Evolutionary conservation across 2,888 invertebrate species (phyloP), one percentile per base, ranked within the genome.

Genomic region (Brachypalpus laphriformis): DNA sequence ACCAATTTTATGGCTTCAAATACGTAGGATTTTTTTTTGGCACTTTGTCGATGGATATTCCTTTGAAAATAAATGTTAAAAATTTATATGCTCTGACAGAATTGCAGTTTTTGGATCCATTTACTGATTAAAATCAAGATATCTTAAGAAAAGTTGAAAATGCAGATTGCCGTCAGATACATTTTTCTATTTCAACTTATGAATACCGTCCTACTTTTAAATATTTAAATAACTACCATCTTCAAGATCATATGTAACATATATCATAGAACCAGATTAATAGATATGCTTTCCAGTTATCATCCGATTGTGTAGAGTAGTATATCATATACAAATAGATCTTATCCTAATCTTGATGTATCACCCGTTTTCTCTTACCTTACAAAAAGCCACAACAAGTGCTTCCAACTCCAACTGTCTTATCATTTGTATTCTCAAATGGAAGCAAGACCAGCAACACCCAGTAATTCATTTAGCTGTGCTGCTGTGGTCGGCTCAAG

Each of bases 401-500:
- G 54, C 61, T 74, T 42, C 68, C 25, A 63, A 22, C 47, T 40
- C 22, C 40, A 3, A 11, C 22, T 40, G 9, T 34, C 25, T 47
- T 22, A 42, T 75, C 72, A 65, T 72, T 72, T 72, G 72, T 72
- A 72, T 65, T 65, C 72, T 49, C 57, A 22, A 25, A n/a, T 56
- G 45, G 61, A 37, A 61, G 42, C 49, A 28, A 28, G n/a, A n/a
- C n/a, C 37, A 45, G 31, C 54, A 54, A 68, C 54, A 76, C 56
- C 22, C 57, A 68, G 72, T 71, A 82, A 83, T 78, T 77, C 68
- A 83, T 78, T 82, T 76, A 65, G 68, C 47, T 37, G 34, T 25
- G 25, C 25, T 25, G 25, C 25, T 25, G 3, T 5, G 76, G 57
- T 34, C 9, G 42, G 22, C 40, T 70, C 47, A 6, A 31, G 8